Base-by-base conservation (phyloP, 1,140 invertebrate species). In the Mya arenaria region DNA sequence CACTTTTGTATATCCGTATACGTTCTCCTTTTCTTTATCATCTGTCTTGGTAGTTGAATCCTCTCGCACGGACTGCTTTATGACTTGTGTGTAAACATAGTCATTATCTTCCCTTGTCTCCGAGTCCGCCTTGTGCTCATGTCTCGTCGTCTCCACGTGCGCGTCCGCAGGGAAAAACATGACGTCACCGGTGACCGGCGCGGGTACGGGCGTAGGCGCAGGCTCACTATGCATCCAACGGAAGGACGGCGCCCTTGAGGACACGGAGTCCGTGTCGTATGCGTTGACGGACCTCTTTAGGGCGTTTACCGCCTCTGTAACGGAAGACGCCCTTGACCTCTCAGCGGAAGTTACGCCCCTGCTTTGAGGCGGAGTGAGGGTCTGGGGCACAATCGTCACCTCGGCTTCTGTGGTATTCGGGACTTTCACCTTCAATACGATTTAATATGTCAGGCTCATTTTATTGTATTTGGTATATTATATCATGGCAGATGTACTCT, bases 191-290 rank as follows among this genome's bases (percentile, higher is more conserved):
- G 62, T 63, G 6, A 68, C 75, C 0, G 72, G 72, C 13, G 60
- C 72, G 1, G 72, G 72, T 4, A 58, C 72, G 39, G 60, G 25
- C 23, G 48, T n/a, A 6, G 58, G 55, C 4, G 32, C 69, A 25
- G 13, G 34, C 25, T 78, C 55, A 25, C 19, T 23, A 8, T 69
- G 66, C 3, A 63, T 28, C 75, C 75, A 78, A 1, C 28, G 39
- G 32, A 78, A 78, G 10, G 75, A 78, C 13, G 75, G 75, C 5
- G 75, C 75, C 17, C 44, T 68, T 25, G 75, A 78, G 17, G 73
- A 77, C 19, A 63, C 36, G 28, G 60, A 65, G 28, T 36, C 44
- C 8, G 56, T 62, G 30, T 41, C 63, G 28, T 5, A 13, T 30
- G 63, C 37, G 39, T 58, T 78, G n/a, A 68, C 63, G 25, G 75